Evolutionary conservation across 2,888 invertebrate genomes (phyloP), one percentile per base, ranked within the genome.

Genomic region (Polydrusus pterygomalis): DNA sequence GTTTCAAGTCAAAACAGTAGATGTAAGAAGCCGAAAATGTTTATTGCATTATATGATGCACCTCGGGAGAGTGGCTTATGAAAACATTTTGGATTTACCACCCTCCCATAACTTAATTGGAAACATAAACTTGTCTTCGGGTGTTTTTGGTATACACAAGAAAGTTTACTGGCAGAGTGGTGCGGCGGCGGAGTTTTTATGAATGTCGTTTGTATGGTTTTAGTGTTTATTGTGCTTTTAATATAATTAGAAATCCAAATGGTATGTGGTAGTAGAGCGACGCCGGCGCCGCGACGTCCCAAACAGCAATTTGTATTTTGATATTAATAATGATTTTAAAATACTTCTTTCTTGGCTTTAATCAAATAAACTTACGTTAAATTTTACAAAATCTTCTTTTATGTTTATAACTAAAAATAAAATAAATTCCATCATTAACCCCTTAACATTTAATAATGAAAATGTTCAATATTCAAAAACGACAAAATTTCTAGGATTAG

Each of bases 41-140:
- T 64, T 71, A 63, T 63, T 43, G 51, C 63, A 18, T 71, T 54
- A 63, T 71, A 43, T 64, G 54, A 54, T 71, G 64, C 63, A 64
- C 64, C 64, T 63, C 30, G n/a, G 13, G 54, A 64, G 64, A 70
- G 38, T 71, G 64, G 25, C 64, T 71, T 71, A 71, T 71, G 54
- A 71, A 71, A 71, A 71, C 71, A 71, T 63, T 71, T 49, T 13
- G 64, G 71, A 64, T 64, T 71, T 71, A 71, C 70, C 71, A 71
- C 71, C 71, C 71, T 71, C 63, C 63, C 64, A 71, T 71, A 56
- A 72, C 58, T 65, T 72, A 72, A 72, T 72, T 72, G 65, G 58
- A 65, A 72, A 65, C 72, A 72, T 72, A 72, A 72, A 72, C 72
- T 65, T 72, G 72, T 72, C 65, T 65, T 65, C 65, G 45, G 58